phyloP scores from a whole-genome alignment of 2,113 vertebrate genomes.

The Prochilodus magdalenae region DNA sequence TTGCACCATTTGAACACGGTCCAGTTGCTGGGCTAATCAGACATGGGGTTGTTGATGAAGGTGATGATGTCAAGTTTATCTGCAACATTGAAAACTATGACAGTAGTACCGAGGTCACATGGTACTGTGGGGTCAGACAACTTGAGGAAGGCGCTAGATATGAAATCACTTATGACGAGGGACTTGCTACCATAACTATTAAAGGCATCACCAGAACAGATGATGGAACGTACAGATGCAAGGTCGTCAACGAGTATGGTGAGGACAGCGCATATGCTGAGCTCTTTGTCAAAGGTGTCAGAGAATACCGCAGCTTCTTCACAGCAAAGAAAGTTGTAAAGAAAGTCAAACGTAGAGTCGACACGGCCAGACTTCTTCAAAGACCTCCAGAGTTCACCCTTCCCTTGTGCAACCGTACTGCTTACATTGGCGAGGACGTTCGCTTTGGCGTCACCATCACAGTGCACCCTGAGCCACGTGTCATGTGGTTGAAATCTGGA shows the following conservation, averaged over 20 bases:
- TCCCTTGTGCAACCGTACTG: slow-evolving; percentile 90
- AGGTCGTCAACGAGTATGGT: slow-evolving; percentile 94
- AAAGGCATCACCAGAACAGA: slow-evolving; percentile 89
- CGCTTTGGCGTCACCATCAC: slow-evolving; percentile 96
- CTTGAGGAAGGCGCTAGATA: slow-evolving; percentile 90
- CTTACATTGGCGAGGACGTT: slow-evolving; percentile 89
- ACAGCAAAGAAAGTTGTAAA: slow-evolving; percentile 84
- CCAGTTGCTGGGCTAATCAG: slow-evolving; percentile 89
- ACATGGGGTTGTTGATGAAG: slow-evolving; percentile 85
- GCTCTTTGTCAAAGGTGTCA: slow-evolving; percentile 89
- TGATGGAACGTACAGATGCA: slow-evolving; percentile 96
- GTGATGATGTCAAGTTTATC: slow-evolving; percentile 85
- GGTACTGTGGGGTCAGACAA: slow-evolving; percentile 97
- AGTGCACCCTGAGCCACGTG: slow-evolving; percentile 95
- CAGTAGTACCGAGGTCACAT: slow-evolving; percentile 91
- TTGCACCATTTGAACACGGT: slow-evolving; percentile 94
- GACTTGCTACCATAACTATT: slow-evolving; percentile 89
- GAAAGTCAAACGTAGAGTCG: slow-evolving; percentile 91
- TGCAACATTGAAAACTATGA: slow-evolving; percentile 97
- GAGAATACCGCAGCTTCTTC: slow-evolving; percentile 90
- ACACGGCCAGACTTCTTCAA: slow-evolving; percentile 91
- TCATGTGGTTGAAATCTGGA: slow-evolving; percentile 95
- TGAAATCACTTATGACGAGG: slow-evolving; percentile 93
- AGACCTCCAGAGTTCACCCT: slow-evolving; percentile 97
- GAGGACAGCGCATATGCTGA: slow-evolving; percentile 95